Evolutionary conservation across 2,888 invertebrate species (phyloP).

Genomic region (Morpho helenor): DNA sequence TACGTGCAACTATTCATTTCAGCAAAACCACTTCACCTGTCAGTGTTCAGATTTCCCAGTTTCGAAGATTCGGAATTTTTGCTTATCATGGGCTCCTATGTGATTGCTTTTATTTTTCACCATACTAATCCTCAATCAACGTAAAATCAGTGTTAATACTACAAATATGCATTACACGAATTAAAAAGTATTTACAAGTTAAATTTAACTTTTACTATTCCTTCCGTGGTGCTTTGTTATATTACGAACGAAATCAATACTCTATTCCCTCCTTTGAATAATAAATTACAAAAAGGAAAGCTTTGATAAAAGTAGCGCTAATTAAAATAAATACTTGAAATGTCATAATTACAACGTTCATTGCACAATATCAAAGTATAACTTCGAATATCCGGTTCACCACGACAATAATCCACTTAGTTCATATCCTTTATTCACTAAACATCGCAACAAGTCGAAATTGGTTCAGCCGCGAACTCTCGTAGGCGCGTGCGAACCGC

Average conservation of each 20-base stretch:
- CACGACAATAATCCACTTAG: conserved; percentile 15
- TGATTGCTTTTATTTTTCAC: too few species aligned
- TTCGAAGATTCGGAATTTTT: too few species aligned
- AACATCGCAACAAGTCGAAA: conserved; percentile 41
- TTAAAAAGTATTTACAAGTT: too few species aligned
- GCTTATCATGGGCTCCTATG: too few species aligned
- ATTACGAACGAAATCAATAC: conserved; percentile 1
- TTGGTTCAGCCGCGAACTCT: conserved; percentile 7
- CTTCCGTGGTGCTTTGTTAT: too few species aligned
- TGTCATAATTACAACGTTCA: neutral
- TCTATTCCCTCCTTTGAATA: conserved; percentile 3
- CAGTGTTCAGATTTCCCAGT: too few species aligned
- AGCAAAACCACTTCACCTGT: too few species aligned
- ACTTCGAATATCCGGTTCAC: conserved; percentile 10
- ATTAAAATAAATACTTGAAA: neutral
- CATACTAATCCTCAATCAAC: too few species aligned
- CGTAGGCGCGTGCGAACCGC: conserved; percentile 42
- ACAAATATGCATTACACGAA: too few species aligned
- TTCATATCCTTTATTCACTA: conserved; percentile 27
- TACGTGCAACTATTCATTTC: too few species aligned
- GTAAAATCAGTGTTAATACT: too few species aligned
- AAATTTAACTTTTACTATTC: too few species aligned
- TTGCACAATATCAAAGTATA: conserved; percentile 6
- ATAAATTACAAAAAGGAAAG: conserved; percentile 5
- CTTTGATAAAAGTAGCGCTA: neutral